phyloP scores from a whole-genome alignment of 1,140 invertebrate genomes.

The Drosophila parabipectinata region DNA sequence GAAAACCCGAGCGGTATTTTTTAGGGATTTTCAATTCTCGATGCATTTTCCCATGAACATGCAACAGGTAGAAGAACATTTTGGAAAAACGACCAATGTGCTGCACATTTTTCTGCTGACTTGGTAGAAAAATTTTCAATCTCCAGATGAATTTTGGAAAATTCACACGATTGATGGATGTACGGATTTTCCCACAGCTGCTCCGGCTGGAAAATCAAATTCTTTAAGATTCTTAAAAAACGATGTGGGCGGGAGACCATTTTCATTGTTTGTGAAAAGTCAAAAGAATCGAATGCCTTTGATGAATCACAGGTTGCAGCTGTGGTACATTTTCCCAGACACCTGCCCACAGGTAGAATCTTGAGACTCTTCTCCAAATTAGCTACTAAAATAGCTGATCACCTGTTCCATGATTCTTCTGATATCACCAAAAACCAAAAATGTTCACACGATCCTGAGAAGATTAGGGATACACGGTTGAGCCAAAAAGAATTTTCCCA shows the following conservation, averaged over 20 bases:
- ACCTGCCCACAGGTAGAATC: conserved; percentile 22
- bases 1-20: conserved; percentile 12
- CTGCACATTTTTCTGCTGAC: conserved; percentile 19
- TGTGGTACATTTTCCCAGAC: conserved; percentile 1
- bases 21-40: background rate
- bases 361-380: background rate
- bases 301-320: background rate
- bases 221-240: conserved; percentile 15
- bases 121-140: conserved; percentile 28
- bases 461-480: conserved; percentile 15
- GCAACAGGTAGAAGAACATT: conserved; percentile 36
- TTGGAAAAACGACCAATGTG: background rate
- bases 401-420: conserved; percentile 23
- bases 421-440: background rate
- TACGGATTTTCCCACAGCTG: conserved; percentile 41
- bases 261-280: conserved; percentile 7
- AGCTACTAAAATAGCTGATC: conserved; percentile 11
- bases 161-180: conserved; percentile 29
- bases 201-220: conserved; percentile 26
- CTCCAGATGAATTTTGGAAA: conserved; percentile 13
- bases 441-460: conserved; percentile 9
- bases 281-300: conserved; percentile 1
- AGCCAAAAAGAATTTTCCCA: background rate
- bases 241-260: background rate
- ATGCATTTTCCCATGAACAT: conserved; percentile 16